Percentiles rank a stretch among this genome's conserved stretches.
phyloP scores from a whole-genome alignment of 2,113 vertebrate genomes.

The Daubentonia madagascariensis region DNA sequence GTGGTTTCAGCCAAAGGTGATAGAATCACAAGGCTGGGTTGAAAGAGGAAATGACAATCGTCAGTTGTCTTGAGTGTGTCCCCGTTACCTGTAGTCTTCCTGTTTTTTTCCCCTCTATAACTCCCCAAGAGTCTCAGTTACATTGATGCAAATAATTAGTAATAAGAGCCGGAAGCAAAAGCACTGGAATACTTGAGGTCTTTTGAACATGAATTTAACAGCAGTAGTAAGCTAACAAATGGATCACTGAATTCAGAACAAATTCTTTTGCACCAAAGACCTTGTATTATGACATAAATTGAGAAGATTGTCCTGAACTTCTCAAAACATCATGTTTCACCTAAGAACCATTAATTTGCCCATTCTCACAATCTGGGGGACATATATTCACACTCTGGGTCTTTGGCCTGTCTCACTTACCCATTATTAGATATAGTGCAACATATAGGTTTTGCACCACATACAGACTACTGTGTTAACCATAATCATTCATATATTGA shows the following conservation, averaged over 20 bases:
- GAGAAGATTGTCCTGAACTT: not conserved
- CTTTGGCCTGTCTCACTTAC: not conserved
- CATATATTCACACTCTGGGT: not conserved
- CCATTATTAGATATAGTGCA: not conserved
- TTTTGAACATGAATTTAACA: not conserved
- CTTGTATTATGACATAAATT: not conserved
- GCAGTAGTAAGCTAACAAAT: not conserved
- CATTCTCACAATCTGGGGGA: not conserved
- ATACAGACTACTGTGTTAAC: not conserved
- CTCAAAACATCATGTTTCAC: not conserved
- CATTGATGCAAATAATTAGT: not conserved
- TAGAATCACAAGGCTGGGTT: not conserved
- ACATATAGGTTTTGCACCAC: not conserved
- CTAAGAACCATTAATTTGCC: not conserved
- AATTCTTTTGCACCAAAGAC: not conserved
- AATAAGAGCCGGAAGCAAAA: constrained; percentile 37
- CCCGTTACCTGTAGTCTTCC: not conserved
- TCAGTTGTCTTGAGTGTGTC: not conserved
- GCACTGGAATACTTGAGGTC: not conserved
- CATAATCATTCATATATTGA: not conserved
- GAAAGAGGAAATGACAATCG: constrained; percentile 26
- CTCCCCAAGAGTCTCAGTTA: constrained; percentile 22
- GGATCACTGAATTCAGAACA: not conserved
- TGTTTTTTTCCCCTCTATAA: not conserved
- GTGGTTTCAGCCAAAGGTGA: constrained; percentile 52